Conservation (phyloP, 2,797 vertebrate species). For the Graptemys geographica region DNA sequence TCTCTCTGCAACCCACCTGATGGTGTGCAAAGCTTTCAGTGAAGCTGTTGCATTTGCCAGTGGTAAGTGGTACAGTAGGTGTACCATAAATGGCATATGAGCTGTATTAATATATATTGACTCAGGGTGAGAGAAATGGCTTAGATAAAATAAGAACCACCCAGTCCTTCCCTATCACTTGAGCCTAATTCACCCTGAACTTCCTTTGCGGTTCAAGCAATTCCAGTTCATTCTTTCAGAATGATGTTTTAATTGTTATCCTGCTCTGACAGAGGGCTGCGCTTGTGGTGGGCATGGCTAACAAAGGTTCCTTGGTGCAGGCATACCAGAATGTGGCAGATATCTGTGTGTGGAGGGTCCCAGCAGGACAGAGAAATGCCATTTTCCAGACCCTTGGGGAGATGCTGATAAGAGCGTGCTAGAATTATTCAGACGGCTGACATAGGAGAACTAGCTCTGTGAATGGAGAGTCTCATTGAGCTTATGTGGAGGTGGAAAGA, state of each 20-base stretch:
- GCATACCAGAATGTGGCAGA: neutral
- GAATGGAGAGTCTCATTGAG: neutral
- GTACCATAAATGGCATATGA: neutral
- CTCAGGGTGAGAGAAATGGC: neutral
- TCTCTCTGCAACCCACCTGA: neutral
- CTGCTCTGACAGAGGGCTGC: neutral
- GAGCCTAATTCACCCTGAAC: neutral
- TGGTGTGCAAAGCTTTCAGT: neutral
- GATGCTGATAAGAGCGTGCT: fast-evolving
- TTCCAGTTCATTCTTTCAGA: neutral
- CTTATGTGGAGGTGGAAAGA: neutral
- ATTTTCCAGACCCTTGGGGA: neutral
- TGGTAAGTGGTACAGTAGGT: neutral
- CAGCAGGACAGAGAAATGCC: fast-evolving
- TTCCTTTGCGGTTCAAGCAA: neutral
- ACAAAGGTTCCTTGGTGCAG: neutral
- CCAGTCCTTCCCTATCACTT: neutral
- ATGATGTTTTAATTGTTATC: neutral
- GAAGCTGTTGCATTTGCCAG: neutral
- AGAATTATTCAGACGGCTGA: fast-evolving
- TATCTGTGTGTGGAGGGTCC: neutral
- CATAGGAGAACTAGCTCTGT: neutral
- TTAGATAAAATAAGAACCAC: neutral
- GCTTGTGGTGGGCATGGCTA: neutral
- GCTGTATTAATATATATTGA: neutral